Percentiles rank a stretch among this genome's conserved stretches.
Evolutionary conservation across 37 sponge, comb jelly and placozoan species (phyloP).

Genomic region (Crambe crambe): DNA sequence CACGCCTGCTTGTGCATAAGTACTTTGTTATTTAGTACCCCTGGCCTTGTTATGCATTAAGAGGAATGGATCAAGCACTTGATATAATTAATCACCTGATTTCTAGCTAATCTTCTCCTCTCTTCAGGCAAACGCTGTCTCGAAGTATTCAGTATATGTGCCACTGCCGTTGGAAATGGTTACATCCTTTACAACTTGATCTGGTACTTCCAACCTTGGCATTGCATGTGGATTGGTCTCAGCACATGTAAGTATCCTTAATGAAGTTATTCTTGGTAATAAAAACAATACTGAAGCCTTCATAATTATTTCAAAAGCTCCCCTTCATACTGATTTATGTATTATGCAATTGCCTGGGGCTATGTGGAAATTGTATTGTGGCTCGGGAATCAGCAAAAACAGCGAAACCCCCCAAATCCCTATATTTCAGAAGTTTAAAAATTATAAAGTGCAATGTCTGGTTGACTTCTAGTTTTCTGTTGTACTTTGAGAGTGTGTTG

Average conservation of each 20-base stretch:
- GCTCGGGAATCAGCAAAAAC: too few species aligned
- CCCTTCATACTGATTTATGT: too few species aligned
- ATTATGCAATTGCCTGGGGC: neutral
- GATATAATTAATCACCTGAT: neutral
- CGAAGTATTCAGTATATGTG: slow-evolving; percentile 18
- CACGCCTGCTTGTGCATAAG: neutral
- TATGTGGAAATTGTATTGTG: neutral
- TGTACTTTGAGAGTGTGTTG: too few species aligned
- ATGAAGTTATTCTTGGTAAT: too few species aligned
- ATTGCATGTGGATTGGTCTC: neutral
- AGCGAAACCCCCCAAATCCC: too few species aligned
- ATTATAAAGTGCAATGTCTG: too few species aligned
- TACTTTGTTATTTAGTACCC: neutral
- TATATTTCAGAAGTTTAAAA: too few species aligned
- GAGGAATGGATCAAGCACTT: neutral
- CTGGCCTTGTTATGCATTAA: neutral
- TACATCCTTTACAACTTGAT: neutral
- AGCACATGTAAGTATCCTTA: slow-evolving; percentile 23
- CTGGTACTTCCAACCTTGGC: slow-evolving; percentile 1
- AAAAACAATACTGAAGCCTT: too few species aligned
- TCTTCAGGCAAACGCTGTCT: slow-evolving; percentile 34
- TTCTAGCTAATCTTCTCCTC: neutral
- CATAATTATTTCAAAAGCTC: too few species aligned
- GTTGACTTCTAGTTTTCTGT: too few species aligned
- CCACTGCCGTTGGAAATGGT: neutral